Base-by-base conservation (phyloP, 2,888 invertebrate species). In the Acanthoscelides obtectus region DNA sequence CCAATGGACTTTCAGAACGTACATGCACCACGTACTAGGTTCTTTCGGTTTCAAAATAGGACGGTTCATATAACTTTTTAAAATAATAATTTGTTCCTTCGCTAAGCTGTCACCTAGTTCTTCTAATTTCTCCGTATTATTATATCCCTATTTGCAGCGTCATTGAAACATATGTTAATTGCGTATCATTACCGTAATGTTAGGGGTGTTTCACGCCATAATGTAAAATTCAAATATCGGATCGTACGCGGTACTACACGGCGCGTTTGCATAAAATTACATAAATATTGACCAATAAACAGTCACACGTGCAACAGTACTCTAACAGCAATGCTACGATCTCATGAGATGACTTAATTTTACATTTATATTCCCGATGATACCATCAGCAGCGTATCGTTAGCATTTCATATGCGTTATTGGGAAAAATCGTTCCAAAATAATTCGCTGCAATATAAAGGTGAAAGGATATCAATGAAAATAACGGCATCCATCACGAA, bases 261-360 rank as follows among this genome's bases (percentile, higher is more conserved):
- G n/a, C n/a, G 66, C 66, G 22, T 66, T 66, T 66, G 66, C 20
- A 66, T 66, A 66, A 66, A 66, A 66, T 66, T 66, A 66, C 66
- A 66, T 19, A 21, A 66, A 66, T 66, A 66, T 66, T 66, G 22
- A 8, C 66, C 66, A 22, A 20, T 66, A 66, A 66, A 22, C 1
- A 66, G 20, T 20, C 22, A 66, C 66, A 66, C 66, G 66, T 66
- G 66, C 22, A n/a, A n/a, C n/a, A 21, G 66, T 21, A 66, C 66
- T 66, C 20, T 21, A 45, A 45, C 45, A 45, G 45, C 45, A 45
- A 6, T 45, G 45, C 45, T 17, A 45, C 3, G 45, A 45, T 45
- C 12, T 1, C 45, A 17, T 66, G 66, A 4, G 66, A 66, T 66
- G 66, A 66, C 66, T 66, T 66, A 66, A 66, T 66, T 66, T 22